Evolutionary conservation across 1,140 invertebrate genomes (phyloP).

Genomic region (Pantala flavescens): DNA sequence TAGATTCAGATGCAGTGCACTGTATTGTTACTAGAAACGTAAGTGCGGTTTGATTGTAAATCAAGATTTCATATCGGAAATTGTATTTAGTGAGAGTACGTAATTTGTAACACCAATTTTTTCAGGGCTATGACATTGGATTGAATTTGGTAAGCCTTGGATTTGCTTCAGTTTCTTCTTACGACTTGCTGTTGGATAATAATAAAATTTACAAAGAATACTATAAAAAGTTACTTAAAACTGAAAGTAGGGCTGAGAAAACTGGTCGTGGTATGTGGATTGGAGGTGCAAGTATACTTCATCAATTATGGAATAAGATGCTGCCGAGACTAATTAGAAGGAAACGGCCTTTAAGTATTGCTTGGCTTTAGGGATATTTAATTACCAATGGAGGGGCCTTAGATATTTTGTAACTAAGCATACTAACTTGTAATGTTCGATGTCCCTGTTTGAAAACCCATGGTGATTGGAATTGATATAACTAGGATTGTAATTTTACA

Average conservation of each 20-base stretch:
- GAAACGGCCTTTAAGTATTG: not conserved
- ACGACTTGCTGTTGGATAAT: not conserved
- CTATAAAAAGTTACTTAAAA: not conserved
- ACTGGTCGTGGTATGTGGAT: not conserved
- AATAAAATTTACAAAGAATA: constrained; percentile 5
- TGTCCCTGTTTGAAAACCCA: too few species aligned
- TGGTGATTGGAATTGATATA: too few species aligned
- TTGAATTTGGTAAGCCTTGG: not conserved
- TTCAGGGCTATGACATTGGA: not conserved
- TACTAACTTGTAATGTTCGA: too few species aligned
- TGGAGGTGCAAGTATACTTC: not conserved
- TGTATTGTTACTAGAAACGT: not conserved
- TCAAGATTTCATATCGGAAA: not conserved
- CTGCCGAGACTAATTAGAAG: not conserved
- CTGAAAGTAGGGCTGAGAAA: constrained; percentile 7
- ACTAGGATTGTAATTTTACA: too few species aligned
- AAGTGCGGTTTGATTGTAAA: not conserved
- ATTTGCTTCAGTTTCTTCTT: not conserved
- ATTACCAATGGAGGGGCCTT: too few species aligned
- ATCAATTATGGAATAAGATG: not conserved
- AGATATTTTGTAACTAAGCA: too few species aligned
- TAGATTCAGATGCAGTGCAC: not conserved
- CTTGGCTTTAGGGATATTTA: too few species aligned
- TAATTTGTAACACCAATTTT: not conserved
- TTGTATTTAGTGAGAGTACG: not conserved